Percentiles rank a stretch among this genome's conserved stretches.
phyloP scores from a whole-genome alignment of 2,888 invertebrate genomes.

The Apodemia mormo region DNA sequence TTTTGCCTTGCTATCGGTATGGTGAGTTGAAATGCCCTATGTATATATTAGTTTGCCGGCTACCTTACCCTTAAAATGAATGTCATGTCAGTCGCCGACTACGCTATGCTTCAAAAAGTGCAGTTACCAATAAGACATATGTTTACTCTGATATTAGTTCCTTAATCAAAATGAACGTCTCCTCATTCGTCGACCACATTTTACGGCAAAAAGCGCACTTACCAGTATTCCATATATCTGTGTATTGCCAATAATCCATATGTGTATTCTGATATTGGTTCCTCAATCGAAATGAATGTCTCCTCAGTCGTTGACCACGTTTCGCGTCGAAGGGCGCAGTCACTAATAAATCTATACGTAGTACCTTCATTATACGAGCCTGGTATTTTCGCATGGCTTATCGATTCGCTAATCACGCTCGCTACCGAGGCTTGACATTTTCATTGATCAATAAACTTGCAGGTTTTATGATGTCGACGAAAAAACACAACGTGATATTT shows the following conservation, averaged over 20 bases:
- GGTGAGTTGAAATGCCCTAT: too few relatives aligned
- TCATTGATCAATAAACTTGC: conserved; percentile 12
- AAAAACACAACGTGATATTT: background rate
- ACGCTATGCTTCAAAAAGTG: background rate
- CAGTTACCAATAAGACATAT: background rate
- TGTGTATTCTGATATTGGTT: background rate
- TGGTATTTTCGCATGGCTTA: conserved; percentile 6
- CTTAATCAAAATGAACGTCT: background rate
- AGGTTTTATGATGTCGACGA: background rate
- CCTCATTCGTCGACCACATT: background rate
- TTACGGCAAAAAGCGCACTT: background rate
- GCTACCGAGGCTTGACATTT: background rate
- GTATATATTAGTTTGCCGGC: too few relatives aligned
- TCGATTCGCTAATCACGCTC: conserved; percentile 16
- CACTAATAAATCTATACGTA: background rate
- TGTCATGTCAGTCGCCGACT: background rate
- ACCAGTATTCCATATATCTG: background rate
- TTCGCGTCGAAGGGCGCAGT: conserved; percentile 4
- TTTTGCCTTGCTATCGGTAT: too few relatives aligned
- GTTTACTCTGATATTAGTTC: too few relatives aligned
- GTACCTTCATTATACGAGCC: background rate
- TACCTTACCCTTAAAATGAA: background rate
- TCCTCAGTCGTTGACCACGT: background rate
- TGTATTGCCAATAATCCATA: background rate
- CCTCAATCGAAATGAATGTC: background rate